Percentiles rank a stretch among this genome's conserved stretches.
Conservation (phyloP, 2,113 vertebrate species). For the Sitta europaea region DNA sequence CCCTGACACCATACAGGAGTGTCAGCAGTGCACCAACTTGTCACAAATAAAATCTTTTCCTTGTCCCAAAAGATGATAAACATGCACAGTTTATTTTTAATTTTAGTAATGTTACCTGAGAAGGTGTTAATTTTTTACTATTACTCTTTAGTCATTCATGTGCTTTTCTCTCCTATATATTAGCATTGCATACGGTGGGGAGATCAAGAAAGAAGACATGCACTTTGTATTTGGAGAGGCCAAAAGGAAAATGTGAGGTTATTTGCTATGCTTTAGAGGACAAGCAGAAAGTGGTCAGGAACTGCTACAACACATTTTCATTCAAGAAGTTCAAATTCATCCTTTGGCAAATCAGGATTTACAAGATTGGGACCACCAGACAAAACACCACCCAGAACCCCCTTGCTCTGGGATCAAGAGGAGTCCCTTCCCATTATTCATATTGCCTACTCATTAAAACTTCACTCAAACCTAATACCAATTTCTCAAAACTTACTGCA, state of each 20-base stretch:
- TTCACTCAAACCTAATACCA: background rate
- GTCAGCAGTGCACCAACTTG: background rate
- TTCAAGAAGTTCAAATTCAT: background rate
- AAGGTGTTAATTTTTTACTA: background rate
- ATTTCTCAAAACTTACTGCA: background rate
- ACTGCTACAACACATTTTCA: background rate
- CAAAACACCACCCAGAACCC: background rate
- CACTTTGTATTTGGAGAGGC: background rate
- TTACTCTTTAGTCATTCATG: background rate
- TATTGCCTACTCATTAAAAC: background rate
- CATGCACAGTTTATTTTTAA: background rate
- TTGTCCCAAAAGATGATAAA: background rate
- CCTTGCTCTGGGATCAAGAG: background rate
- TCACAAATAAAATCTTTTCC: background rate
- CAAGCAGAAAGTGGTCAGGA: background rate
- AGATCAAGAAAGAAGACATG: background rate
- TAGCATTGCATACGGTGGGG: background rate
- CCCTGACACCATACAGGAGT: accelerated
- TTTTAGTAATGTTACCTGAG: background rate
- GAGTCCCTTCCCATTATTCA: background rate
- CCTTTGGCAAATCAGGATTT: background rate
- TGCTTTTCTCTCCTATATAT: background rate
- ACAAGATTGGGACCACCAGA: background rate
- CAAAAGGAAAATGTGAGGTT: background rate
- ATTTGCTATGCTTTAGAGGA: background rate